Conservation (phyloP, 2,888 invertebrate species). For the Noctua comes region DNA sequence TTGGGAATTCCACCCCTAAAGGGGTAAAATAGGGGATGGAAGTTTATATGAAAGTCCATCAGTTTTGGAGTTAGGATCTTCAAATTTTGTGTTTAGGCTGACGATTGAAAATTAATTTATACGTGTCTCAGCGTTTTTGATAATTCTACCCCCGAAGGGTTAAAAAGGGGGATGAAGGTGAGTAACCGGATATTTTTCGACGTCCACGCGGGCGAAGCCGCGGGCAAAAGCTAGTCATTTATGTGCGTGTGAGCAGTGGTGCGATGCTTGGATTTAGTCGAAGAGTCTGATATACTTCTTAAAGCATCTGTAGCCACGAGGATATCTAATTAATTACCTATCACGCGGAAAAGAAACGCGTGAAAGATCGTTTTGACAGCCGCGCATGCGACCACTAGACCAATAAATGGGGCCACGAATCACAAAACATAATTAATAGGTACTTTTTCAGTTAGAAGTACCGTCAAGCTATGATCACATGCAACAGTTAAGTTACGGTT, state of each 20-base stretch:
- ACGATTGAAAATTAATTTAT: no score
- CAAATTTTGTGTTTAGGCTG: no score
- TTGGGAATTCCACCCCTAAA: no score
- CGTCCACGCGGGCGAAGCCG: no score
- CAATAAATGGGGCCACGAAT: conserved; percentile 39
- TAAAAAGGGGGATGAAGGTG: no score
- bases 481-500: conserved; percentile 85
- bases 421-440: conserved; percentile 62
- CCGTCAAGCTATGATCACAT: conserved; percentile 74
- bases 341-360: conserved; percentile 24
- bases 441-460: conserved; percentile 66
- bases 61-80: no score
- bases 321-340: conserved; percentile 6
- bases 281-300: conserved; percentile 6
- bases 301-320: conserved; percentile 6
- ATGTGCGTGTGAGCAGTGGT: conserved; percentile 2
- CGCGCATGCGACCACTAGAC: conserved; percentile 8
- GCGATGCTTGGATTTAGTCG: conserved; percentile 1
- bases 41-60: no score
- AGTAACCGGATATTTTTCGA: no score
- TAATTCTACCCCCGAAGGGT: no score
- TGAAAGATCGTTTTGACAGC: conserved; percentile 24
- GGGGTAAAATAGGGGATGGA: no score
- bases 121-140: no score
- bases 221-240: no score